Base-by-base conservation (phyloP, 2,888 invertebrate genomes). In the Neuroscelio doddi region DNA sequence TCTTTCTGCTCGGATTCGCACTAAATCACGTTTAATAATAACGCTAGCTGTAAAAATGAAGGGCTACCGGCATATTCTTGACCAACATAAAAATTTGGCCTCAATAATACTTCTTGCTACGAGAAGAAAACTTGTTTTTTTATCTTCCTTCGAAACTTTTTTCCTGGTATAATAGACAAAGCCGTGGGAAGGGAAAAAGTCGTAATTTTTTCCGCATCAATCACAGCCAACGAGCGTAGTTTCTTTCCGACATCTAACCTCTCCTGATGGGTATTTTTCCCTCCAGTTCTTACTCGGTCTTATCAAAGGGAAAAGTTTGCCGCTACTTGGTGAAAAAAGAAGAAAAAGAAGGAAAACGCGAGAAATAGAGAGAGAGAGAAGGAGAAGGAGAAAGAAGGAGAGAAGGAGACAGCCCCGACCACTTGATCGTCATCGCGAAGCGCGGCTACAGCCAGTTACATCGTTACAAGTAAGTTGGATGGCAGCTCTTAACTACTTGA, bases 401-500 rank as follows among this genome's bases (percentile, higher is more conserved):
- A 21, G 26, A 14, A 41, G 4, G 17, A 17, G 21, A n/a, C n/a
- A n/a, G n/a, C n/a, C n/a, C n/a, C n/a, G n/a, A n/a, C n/a, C n/a
- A n/a, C n/a, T n/a, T n/a, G n/a, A n/a, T n/a, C n/a, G n/a, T n/a
- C n/a, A n/a, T n/a, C n/a, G n/a, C n/a, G n/a, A n/a, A n/a, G n/a
- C n/a, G n/a, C n/a, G n/a, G n/a, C n/a, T 12, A 2, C 21, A 21
- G 21, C 36, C 10, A 10, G 36, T 14, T 36, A 12, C 36, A 36
- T 36, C 36, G 36, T 36, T 14, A 14, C 36, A 3, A 14, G 12
- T 5, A 21, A 21, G 21, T 21, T 21, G 21, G 21, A 5, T 5
- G n/a, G 5, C 21, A 8, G 8, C 5, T 12, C 36, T n/a, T 36
- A 57, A 56, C 56, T 62, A 52, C 47, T 53, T 53, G 32, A 15